Evolutionary conservation across 2,888 invertebrate genomes (phyloP).

Genomic region (Tethea ocularis): DNA sequence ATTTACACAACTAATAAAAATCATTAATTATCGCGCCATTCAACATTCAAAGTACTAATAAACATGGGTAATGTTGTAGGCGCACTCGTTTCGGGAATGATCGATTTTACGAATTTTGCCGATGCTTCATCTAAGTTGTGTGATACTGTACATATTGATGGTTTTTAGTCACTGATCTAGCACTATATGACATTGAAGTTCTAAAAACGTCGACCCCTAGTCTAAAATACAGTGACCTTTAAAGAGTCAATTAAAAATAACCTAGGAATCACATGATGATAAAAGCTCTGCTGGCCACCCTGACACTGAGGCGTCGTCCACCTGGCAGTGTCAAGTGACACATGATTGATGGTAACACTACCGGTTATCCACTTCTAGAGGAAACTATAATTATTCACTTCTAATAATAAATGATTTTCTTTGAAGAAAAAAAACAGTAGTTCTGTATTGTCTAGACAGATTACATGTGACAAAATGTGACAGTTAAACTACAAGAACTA

Average conservation of each 20-base stretch:
- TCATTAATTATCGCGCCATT: no score
- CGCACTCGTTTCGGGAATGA: no score
- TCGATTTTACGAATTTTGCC: no score
- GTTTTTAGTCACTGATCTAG: no score
- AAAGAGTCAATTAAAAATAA: conserved; percentile 14
- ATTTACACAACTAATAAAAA: no score
- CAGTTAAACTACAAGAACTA: no score
- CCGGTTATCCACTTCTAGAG: conserved; percentile 3
- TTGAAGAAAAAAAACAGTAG: not conserved
- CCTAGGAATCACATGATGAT: conserved; percentile 14
- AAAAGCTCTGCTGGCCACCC: conserved; percentile 24
- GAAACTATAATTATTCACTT: conserved; percentile 2
- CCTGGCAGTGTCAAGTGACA: conserved; percentile 12
- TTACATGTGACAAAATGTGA: not conserved
- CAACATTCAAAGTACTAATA: no score
- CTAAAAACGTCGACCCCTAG: not conserved
- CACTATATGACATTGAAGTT: not conserved
- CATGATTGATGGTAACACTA: conserved; percentile 19
- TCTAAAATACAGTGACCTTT: conserved; percentile 10
- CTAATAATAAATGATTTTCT: not conserved
- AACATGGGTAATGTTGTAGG: no score
- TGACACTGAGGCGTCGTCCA: conserved; percentile 28
- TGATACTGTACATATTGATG: no score
- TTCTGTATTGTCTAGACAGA: not conserved
- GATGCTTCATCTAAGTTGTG: no score